Evolutionary conservation across 2,888 invertebrate genomes (phyloP).

Genomic region (Cepaea hortensis): DNA sequence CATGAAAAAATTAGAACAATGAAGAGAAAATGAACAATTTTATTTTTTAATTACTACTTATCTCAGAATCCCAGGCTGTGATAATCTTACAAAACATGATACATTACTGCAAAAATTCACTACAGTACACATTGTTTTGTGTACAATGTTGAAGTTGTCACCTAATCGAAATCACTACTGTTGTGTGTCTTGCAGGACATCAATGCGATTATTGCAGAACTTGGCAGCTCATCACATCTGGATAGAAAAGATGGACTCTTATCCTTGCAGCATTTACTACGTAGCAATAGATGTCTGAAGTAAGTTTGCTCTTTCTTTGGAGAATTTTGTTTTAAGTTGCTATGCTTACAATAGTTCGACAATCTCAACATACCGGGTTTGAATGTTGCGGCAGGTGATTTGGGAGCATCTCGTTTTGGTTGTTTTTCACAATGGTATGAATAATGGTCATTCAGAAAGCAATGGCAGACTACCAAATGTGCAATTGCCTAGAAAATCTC

Average conservation of each 20-base stretch:
- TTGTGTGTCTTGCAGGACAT: constrained; percentile 81
- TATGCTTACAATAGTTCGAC: not conserved
- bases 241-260: constrained; percentile 95
- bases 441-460: too few relatives aligned
- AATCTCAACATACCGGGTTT: not conserved
- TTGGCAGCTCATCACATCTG: constrained; percentile 93
- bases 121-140: not conserved
- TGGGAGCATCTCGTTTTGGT: too few relatives aligned
- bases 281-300: constrained; percentile 75
- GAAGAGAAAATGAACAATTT: too few relatives aligned
- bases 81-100: too few relatives aligned
- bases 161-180: not conserved
- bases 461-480: too few relatives aligned
- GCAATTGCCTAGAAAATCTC: too few relatives aligned
- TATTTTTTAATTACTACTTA: too few relatives aligned
- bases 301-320: constrained; percentile 54
- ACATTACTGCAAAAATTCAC: too few relatives aligned
- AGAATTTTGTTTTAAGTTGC: too few relatives aligned
- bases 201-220: constrained; percentile 89
- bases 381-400: not conserved
- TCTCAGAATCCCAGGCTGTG: too few relatives aligned
- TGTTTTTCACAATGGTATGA: too few relatives aligned
- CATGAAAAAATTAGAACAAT: too few relatives aligned
- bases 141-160: not conserved
- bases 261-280: constrained; percentile 85